These are phyloP conservation scores for Nycticorax nycticorax DNA, from an alignment of 2,113 vertebrate genomes.

Conservation along the genomic window DNA sequence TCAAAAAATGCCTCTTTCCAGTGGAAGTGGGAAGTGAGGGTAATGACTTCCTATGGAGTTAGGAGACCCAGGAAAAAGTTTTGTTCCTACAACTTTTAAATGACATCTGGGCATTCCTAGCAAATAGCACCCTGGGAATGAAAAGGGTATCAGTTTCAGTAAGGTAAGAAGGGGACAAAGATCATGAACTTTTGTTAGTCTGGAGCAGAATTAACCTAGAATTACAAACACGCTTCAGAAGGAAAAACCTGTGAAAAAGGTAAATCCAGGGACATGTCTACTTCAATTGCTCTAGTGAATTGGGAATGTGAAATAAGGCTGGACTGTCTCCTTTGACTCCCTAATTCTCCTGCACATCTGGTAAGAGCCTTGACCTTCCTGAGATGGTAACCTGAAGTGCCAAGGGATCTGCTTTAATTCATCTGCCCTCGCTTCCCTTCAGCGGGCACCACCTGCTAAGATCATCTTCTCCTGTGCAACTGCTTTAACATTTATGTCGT, in stretches of 20 bases:
- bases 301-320: not conserved
- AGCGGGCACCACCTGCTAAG: not conserved
- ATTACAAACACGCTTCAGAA: not conserved
- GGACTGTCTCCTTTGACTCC: not conserved
- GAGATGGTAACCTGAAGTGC: not conserved
- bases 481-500: not conserved
- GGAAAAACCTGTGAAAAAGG: not conserved
- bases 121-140: not conserved
- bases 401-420: not conserved
- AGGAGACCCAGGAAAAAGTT: not conserved
- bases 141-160: conserved; percentile 34
- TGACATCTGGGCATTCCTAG: not conserved
- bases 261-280: not conserved
- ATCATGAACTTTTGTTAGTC: not conserved
- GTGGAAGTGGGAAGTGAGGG: not conserved
- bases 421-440: not conserved
- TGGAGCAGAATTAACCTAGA: conserved; percentile 7
- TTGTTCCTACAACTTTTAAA: not conserved
- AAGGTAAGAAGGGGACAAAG: conserved; percentile 52
- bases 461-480: not conserved
- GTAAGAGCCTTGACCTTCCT: not conserved
- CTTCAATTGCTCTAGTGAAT: not conserved
- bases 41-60: not conserved
- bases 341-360: not conserved
- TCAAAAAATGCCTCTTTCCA: not conserved